Evolutionary conservation across 2,888 invertebrate species (phyloP), one percentile per base, ranked within the genome.

Genomic region (Watsonalla cultraria): DNA sequence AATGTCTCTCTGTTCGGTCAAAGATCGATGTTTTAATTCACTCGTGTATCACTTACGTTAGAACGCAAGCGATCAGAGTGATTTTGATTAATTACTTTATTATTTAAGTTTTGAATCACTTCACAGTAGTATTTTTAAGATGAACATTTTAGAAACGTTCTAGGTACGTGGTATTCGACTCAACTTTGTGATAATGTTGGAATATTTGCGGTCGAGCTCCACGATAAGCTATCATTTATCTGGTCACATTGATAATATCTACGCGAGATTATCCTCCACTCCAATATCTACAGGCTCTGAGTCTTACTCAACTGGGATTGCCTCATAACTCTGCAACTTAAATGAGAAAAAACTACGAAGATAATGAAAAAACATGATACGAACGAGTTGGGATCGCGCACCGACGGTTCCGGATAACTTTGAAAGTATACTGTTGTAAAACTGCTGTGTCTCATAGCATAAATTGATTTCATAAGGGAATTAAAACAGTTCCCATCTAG

Each of bases 111-210:
- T 42, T 11, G 11, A 42, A 11, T 4, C 42, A 42, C 42, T 42
- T 42, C 11, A 42, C 42, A 11, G 9, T 11, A 51, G 55, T 50
- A 35, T 53, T 45, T 49, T 55, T 15, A 47, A 55, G 56, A 47
- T 35, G 34, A 34, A 51, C 47, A 47, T 47, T 34, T 47, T 34
- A 24, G 24, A 11, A 34, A 7, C 45, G 46, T 13, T 35, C 15
- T 13, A 14, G 13, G 51, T 45, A 8, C 14, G 34, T n/a, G 11
- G 46, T 39, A 37, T 14, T 1, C 9, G 6, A 6, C 9, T 2
- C n/a, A 15, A 37, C 49, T 37, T 15, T 5, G 7, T 11, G 37
- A 9, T 37, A 14, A 37, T 49, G 49, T 6, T 37, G 11, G 8
- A 14, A 14, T 37, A 37, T 39, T 13, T 37, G 15, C 42, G 46